Evolutionary conservation across 2,797 vertebrate genomes (phyloP).

Genomic region (Pangasius djambal): DNA sequence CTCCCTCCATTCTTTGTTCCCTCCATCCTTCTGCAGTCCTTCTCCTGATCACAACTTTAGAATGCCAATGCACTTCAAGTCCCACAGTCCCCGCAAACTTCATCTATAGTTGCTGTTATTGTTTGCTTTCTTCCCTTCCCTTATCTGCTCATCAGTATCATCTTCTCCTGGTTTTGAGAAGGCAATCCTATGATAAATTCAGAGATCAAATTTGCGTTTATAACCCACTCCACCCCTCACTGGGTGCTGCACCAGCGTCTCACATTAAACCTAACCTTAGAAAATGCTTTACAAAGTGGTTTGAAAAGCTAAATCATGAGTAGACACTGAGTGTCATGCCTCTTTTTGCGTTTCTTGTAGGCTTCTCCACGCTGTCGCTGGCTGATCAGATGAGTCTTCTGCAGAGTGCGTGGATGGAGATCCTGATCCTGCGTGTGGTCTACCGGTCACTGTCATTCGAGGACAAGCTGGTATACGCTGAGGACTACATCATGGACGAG

Average conservation of each 20-base stretch:
- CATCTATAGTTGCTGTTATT: not conserved
- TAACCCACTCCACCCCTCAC: not conserved
- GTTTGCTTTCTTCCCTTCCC: not conserved
- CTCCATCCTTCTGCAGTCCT: conserved; percentile 42
- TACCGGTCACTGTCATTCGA: conserved; percentile 98
- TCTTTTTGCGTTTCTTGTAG: conserved; percentile 64
- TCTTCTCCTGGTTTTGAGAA: not conserved
- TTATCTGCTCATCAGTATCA: not conserved
- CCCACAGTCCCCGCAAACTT: conserved; percentile 13
- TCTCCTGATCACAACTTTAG: conserved; percentile 43
- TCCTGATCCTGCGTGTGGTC: conserved; percentile 96
- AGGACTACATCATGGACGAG: conserved; percentile 99
- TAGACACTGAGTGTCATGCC: not conserved
- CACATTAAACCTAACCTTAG: not conserved
- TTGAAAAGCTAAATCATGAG: not conserved
- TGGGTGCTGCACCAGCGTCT: not conserved
- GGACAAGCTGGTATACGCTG: conserved; percentile 97
- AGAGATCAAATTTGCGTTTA: not conserved
- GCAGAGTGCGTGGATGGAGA: conserved; percentile 99
- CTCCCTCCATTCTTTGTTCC: conserved; percentile 5
- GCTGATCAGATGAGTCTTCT: conserved; percentile 99
- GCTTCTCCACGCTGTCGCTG: conserved; percentile 97
- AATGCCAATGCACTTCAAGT: conserved; percentile 56
- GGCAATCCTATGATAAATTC: not conserved
- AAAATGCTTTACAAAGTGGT: not conserved